These are phyloP conservation scores for Lathronympha strigana DNA, from an alignment of 2,888 invertebrate genomes.

Conservation along the genomic window DNA sequence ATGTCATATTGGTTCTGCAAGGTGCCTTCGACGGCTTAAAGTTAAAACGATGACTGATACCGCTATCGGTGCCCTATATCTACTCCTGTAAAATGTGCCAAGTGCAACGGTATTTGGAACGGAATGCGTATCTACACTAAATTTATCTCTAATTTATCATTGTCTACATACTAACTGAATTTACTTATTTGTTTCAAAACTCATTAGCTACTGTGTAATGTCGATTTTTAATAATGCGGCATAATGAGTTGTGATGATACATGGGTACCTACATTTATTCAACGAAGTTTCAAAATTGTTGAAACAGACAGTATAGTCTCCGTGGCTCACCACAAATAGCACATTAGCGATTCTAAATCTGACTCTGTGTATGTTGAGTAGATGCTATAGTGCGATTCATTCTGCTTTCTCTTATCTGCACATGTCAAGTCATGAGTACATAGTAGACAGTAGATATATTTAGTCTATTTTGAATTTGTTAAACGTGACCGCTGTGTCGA, in stretches of 20 bases:
- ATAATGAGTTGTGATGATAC: background rate
- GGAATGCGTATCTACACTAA: background rate
- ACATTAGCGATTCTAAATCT: slow-evolving; percentile 22
- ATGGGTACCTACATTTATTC: background rate
- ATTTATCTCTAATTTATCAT: background rate
- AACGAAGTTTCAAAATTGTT: slow-evolving; percentile 2
- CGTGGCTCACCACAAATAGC: slow-evolving; percentile 44
- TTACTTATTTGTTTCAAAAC: background rate
- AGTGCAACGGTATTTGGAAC: slow-evolving; percentile 24
- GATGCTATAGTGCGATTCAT: slow-evolving; percentile 10
- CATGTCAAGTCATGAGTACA: too few species aligned
- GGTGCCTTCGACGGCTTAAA: slow-evolving; percentile 14
- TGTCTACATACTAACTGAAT: background rate
- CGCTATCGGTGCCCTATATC: slow-evolving; percentile 29
- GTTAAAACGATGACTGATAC: slow-evolving; percentile 16
- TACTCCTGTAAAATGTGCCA: slow-evolving; percentile 22
- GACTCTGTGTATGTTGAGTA: slow-evolving; percentile 14
- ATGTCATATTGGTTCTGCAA: too few species aligned
- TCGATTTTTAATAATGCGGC: background rate
- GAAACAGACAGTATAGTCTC: slow-evolving; percentile 11
- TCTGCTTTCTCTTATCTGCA: slow-evolving; percentile 21
- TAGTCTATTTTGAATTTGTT: background rate
- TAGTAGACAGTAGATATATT: too few species aligned
- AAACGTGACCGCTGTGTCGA: background rate
- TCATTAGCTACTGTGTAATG: slow-evolving; percentile 22